Conservation (phyloP, 2,113 vertebrate species). For the Camelus bactrianus region DNA sequence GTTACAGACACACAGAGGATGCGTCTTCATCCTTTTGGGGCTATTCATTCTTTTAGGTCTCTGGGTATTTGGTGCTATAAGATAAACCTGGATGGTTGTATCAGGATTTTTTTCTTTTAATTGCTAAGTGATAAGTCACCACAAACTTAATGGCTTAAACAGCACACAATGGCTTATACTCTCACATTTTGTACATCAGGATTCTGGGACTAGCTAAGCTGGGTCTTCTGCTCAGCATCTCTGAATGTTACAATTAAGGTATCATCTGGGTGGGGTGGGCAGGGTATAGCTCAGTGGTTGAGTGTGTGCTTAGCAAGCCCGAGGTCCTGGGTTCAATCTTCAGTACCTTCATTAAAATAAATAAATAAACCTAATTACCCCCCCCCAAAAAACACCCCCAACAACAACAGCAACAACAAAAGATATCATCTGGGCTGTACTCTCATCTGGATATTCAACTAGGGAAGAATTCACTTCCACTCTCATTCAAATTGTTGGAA, state of each 20-base stretch:
- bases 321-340: no score
- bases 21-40: neutral
- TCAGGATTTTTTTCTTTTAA: neutral
- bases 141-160: neutral
- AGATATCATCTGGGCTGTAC: neutral
- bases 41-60: neutral
- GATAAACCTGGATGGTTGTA: neutral
- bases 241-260: neutral
- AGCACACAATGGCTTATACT: neutral
- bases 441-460: neutral
- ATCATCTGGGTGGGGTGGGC: no score
- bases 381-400: no score
- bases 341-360: no score
- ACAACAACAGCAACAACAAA: no score
- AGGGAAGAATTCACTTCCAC: neutral
- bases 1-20: no score
- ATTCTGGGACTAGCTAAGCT: neutral
- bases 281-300: no score
- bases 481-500: neutral
- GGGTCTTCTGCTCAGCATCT: neutral
- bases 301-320: no score
- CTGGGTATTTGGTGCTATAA: neutral
- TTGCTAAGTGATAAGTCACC: neutral
- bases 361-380: no score
- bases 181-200: neutral